Conservation (phyloP, 2,113 vertebrate genomes). For the Oreochromis niloticus region DNA sequence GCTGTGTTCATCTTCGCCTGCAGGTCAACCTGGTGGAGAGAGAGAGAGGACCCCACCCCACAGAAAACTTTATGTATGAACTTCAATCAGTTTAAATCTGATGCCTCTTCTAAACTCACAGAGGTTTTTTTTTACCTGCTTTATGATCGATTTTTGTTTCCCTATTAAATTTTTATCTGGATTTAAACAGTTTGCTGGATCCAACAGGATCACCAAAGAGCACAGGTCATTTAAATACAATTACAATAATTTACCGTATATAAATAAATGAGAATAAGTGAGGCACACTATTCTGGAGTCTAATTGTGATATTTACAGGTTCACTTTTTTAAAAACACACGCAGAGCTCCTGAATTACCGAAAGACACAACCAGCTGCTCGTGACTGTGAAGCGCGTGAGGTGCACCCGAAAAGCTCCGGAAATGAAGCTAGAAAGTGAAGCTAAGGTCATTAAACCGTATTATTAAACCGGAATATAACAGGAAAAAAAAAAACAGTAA, state of each 20-base stretch:
- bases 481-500: not conserved
- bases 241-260: not conserved
- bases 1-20: not conserved
- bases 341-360: not conserved
- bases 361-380: not conserved
- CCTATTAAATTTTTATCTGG: not conserved
- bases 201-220: not conserved
- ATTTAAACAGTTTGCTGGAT: not conserved
- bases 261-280: not conserved
- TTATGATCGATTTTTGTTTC: fast-evolving
- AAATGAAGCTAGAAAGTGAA: not conserved
- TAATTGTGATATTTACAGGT: not conserved
- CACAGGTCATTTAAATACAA: fast-evolving
- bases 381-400: not conserved
- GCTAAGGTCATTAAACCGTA: not conserved
- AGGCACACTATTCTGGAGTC: not conserved
- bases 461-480: not conserved
- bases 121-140: not conserved
- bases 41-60: not conserved
- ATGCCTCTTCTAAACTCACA: not conserved
- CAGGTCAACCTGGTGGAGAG: not conserved
- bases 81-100: not conserved
- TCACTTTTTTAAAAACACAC: not conserved
- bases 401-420: not conserved
- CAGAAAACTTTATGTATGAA: not conserved